phyloP scores from a whole-genome alignment of 2,797 vertebrate genomes.

The Ceyx erithaca region DNA sequence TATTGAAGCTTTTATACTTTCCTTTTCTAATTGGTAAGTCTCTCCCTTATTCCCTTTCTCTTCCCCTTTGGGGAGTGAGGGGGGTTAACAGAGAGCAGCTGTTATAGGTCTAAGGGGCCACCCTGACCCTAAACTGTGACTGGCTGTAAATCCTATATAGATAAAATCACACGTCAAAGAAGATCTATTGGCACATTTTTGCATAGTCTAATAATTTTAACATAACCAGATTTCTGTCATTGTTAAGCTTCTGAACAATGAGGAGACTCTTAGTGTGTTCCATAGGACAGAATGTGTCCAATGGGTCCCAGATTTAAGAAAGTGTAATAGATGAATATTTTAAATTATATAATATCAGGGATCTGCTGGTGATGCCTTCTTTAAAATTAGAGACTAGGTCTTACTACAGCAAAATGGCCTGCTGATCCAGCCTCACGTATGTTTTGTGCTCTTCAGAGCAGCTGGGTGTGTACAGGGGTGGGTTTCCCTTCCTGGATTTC shows the following conservation, averaged over 20 bases:
- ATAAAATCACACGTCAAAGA: neutral
- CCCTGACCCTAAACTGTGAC: no score
- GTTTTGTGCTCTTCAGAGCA: neutral
- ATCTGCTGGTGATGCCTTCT: neutral
- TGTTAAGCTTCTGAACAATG: neutral
- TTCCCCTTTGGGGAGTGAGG: no score
- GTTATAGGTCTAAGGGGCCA: no score
- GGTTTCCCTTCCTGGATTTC: neutral
- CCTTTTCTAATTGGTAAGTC: no score
- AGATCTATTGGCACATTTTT: neutral
- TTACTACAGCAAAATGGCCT: neutral
- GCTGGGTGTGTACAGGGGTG: neutral
- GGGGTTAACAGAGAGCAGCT: no score
- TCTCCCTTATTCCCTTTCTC: no score
- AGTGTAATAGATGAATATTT: neutral
- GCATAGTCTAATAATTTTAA: neutral
- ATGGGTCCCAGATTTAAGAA: neutral
- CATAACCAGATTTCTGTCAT: neutral
- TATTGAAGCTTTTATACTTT: no score
- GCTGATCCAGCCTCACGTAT: rapidly evolving
- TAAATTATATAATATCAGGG: neutral
- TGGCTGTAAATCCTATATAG: neutral
- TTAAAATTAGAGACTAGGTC: neutral
- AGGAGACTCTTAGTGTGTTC: neutral
- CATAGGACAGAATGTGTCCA: neutral